Evolutionary conservation across 1,140 invertebrate genomes (phyloP), one percentile per base, ranked within the genome.

Genomic region (Sogatella furcifera): DNA sequence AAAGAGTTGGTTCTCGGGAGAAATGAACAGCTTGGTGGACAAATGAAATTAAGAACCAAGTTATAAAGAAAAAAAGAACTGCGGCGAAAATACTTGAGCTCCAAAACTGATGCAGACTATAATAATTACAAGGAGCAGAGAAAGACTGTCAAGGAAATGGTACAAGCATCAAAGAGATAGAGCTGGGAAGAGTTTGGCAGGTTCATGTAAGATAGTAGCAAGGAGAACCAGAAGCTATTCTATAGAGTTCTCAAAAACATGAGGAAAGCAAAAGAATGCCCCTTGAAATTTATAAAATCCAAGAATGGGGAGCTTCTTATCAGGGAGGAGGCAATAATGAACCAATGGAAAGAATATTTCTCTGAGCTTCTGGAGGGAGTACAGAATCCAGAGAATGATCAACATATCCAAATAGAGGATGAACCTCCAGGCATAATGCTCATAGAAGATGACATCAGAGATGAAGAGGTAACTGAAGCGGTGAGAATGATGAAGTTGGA

Each of bases 101-200:
- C 13, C 34, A n/a, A 58, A 19, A 31, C 5, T 24, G 15, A 11
- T 21, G 17, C 4, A 14, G 57, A 58, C 41, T 58, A 58, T 15
- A 43, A 42, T 15, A 4, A 1, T 8, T 43, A 43, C 21, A 41
- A 58, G 55, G 22, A 15, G 46, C 31, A 58, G 22, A 58, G 57
- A 43, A 14, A 6, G 17, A 21, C 17, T 8, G 57, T 17, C 19
- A 58, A 58, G 21, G 24, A 58, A 11, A 41, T 43, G 6, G 57
- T 58, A 8, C 11, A 43, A 14, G 15, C 17, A 46, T 9, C 57
- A 2, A 58, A 43, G 22, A 17, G n/a, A 14, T 46, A 17, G 21
- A 43, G 57, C 24, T 58, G 57, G 57, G 17, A 58, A 21, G 57
- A 58, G 10, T 58, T 58, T 43, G 41, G 57, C 44, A 58, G 17